Percentiles rank a stretch among this genome's conserved stretches.
These are phyloP conservation scores for Gallinago undulata DNA, from an alignment of 2,113 vertebrate genomes.

Conservation along the genomic window DNA sequence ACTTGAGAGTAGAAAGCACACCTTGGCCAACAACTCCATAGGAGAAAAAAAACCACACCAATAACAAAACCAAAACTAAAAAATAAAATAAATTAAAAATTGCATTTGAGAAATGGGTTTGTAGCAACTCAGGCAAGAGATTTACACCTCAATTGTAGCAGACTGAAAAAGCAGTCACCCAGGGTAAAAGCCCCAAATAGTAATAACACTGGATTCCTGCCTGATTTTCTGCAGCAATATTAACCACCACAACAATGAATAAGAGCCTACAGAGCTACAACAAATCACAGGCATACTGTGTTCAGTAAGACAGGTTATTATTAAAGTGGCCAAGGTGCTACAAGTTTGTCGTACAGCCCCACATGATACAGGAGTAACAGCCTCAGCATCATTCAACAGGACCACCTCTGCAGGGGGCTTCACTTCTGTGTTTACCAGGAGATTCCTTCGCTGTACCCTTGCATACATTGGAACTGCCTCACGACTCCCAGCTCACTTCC, in stretches of 20 bases:
- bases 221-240: background rate
- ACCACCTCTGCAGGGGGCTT: background rate
- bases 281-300: background rate
- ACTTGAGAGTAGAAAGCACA: background rate
- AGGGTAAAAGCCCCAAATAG: background rate
- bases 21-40: background rate
- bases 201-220: background rate
- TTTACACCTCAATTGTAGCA: background rate
- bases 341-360: rapidly evolving
- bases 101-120: background rate
- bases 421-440: background rate
- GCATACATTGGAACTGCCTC: background rate
- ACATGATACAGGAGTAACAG: rapidly evolving
- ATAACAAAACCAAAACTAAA: background rate
- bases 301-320: background rate
- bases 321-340: background rate
- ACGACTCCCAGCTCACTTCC: background rate
- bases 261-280: background rate
- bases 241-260: background rate
- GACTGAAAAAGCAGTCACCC: background rate
- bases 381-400: background rate
- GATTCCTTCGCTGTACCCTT: background rate
- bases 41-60: background rate
- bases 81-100: background rate
- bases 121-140: background rate